Evolutionary conservation across 2,888 invertebrate species (phyloP).

Genomic region (Nebria salina): DNA sequence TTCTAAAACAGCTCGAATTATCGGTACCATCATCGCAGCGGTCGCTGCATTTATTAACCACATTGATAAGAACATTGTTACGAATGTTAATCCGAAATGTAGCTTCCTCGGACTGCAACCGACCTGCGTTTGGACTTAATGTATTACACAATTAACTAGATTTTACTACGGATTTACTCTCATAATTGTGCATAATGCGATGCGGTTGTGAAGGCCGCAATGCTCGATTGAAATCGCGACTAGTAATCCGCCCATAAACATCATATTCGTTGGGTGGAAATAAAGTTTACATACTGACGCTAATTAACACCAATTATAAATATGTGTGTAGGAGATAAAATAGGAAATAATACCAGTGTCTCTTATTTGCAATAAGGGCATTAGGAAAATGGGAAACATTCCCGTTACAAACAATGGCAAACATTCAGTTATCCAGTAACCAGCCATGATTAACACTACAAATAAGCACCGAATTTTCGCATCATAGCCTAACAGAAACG

Average conservation of each 20-base stretch:
- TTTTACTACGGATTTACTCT: not conserved
- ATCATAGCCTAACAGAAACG: conserved; percentile 19
- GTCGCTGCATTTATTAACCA: conserved; percentile 73
- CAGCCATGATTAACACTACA: conserved; percentile 64
- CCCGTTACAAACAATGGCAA: conserved; percentile 65
- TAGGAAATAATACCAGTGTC: conserved; percentile 49
- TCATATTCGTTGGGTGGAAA: conserved; percentile 24
- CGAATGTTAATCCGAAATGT: conserved; percentile 68
- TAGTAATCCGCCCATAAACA: conserved; percentile 23
- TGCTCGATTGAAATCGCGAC: conserved; percentile 23
- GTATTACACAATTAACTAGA: not conserved
- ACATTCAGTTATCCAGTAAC: conserved; percentile 67
- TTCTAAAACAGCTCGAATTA: conserved; percentile 65
- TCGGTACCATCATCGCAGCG: conserved; percentile 70
- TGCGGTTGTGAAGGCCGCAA: conserved; percentile 18
- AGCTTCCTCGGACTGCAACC: conserved; percentile 56
- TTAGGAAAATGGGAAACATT: conserved; percentile 64
- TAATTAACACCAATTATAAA: not conserved
- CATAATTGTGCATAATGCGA: conserved; percentile 18
- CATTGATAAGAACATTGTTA: conserved; percentile 71
- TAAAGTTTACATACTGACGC: conserved; percentile 12
- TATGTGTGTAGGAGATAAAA: not conserved
- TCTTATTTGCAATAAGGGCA: conserved; percentile 64
- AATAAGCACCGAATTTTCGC: conserved; percentile 59
- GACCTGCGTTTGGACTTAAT: conserved; percentile 3